phyloP scores from a whole-genome alignment of 2,797 vertebrate genomes.

The Pangasius mekongensis region DNA sequence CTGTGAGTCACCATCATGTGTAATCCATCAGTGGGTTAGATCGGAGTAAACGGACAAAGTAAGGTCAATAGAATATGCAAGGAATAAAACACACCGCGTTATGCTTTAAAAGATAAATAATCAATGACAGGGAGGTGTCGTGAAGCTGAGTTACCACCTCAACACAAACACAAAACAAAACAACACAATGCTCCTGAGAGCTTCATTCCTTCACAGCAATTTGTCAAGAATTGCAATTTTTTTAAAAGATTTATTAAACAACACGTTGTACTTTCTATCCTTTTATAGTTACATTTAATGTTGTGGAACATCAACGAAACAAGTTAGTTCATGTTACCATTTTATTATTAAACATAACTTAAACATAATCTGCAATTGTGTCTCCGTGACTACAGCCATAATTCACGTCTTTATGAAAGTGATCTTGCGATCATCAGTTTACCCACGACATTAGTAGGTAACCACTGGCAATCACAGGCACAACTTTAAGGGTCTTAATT shows the following conservation, averaged over 20 bases:
- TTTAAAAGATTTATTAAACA: background rate
- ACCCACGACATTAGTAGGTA: background rate
- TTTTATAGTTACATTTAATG: background rate
- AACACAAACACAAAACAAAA: no score
- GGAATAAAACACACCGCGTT: background rate
- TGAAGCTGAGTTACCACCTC: background rate
- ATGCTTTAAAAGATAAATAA: background rate
- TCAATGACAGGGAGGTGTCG: background rate
- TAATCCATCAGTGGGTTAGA: background rate
- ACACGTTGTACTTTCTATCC: background rate
- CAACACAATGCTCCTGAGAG: background rate
- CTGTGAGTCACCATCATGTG: background rate
- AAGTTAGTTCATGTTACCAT: background rate
- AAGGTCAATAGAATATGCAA: background rate
- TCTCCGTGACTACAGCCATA: background rate
- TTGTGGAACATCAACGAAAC: background rate
- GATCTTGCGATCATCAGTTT: background rate
- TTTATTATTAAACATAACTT: background rate
- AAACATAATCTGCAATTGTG: background rate
- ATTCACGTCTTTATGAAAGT: background rate
- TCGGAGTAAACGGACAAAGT: background rate
- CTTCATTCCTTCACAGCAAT: background rate
- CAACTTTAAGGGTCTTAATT: background rate
- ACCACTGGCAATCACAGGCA: background rate
- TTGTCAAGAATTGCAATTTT: background rate